Conservation (phyloP, 2,888 invertebrate genomes). For the Aethes cnicana region DNA sequence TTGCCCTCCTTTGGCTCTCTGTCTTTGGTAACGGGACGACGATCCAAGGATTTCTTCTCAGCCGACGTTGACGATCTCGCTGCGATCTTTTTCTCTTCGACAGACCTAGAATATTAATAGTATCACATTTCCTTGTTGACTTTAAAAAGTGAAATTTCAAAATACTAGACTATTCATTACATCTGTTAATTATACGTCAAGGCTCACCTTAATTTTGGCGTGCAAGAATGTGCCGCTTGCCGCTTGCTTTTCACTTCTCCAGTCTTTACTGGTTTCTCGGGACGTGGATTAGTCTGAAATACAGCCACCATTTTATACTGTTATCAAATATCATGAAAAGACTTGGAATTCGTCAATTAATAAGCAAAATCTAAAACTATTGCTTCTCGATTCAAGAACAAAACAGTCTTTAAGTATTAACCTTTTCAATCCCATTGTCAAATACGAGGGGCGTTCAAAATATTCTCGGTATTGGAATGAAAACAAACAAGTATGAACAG, state of each 20-base stretch:
- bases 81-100: conserved; percentile 55
- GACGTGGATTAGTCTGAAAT: conserved; percentile 63
- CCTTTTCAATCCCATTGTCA: too few species aligned
- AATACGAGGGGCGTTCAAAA: too few species aligned
- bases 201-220: conserved; percentile 66
- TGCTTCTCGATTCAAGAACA: too few species aligned
- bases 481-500: too few species aligned
- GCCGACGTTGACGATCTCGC: conserved; percentile 40
- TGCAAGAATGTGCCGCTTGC: conserved; percentile 63
- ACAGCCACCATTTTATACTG: background rate
- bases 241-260: conserved; percentile 53
- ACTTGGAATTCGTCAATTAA: too few species aligned
- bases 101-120: conserved; percentile 41
- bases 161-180: conserved; percentile 21
- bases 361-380: too few species aligned
- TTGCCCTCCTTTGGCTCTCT: conserved; percentile 67
- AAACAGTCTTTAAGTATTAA: too few species aligned
- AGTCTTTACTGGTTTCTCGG: conserved; percentile 51
- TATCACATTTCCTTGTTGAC: background rate
- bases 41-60: conserved; percentile 57
- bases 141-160: too few species aligned
- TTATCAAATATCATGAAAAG: background rate
- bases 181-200: conserved; percentile 3
- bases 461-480: too few species aligned
- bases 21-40: conserved; percentile 59